Percentiles rank a stretch among this genome's conserved stretches.
Evolutionary conservation across 2,888 invertebrate genomes (phyloP).

Genomic region (Agrenia bidenticulata): DNA sequence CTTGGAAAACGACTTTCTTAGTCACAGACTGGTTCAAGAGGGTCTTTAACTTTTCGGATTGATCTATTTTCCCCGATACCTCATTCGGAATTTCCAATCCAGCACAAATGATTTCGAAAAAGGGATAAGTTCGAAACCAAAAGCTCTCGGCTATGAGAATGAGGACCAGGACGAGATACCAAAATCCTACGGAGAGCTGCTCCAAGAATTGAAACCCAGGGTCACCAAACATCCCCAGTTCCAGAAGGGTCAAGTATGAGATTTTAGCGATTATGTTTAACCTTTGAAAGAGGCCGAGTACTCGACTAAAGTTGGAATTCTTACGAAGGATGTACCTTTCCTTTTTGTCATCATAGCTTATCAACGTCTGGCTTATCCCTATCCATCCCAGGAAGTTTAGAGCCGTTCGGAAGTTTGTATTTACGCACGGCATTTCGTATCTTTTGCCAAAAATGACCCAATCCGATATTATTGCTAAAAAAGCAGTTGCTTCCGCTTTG

Average conservation of each 20-base stretch:
- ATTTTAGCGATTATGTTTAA: neutral
- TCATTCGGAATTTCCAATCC: conserved; percentile 16
- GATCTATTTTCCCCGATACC: neutral
- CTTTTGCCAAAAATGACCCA: too few relatives aligned
- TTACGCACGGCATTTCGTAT: too few relatives aligned
- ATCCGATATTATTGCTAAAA: too few relatives aligned
- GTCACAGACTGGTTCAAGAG: neutral
- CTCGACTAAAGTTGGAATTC: neutral
- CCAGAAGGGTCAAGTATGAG: neutral
- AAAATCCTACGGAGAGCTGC: neutral
- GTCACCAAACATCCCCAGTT: neutral
- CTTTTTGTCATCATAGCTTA: neutral
- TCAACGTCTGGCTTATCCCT: neutral
- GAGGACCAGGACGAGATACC: neutral
- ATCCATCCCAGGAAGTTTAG: neutral
- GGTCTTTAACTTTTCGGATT: neutral
- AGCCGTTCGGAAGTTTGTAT: neutral
- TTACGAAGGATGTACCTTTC: neutral
- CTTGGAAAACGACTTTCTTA: conserved; percentile 3
- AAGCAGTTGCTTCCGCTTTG: too few relatives aligned
- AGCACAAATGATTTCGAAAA: conserved; percentile 12
- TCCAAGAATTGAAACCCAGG: neutral
- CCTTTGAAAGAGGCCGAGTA: neutral
- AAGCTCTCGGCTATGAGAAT: neutral
- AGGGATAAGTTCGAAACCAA: conserved; percentile 6